Evolutionary conservation across 2,797 vertebrate genomes (phyloP).

Genomic region (Chiroxiphia lanceolata): DNA sequence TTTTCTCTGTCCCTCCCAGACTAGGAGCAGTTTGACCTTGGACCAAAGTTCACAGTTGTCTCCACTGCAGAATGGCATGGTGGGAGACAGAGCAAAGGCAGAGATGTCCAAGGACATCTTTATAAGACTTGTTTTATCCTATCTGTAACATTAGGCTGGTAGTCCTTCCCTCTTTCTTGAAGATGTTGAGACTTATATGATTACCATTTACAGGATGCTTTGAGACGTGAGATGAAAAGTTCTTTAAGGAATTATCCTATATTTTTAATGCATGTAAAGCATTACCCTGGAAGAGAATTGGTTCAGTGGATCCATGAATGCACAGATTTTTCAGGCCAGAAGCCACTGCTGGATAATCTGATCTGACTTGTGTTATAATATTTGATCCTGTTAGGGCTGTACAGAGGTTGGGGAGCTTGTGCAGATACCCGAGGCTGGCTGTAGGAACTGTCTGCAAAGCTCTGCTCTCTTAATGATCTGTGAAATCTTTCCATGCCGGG

Average conservation of each 20-base stretch:
- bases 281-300: background rate
- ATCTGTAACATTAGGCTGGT: background rate
- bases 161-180: background rate
- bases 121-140: background rate
- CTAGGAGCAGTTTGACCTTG: background rate
- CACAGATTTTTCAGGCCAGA: background rate
- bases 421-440: background rate
- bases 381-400: background rate
- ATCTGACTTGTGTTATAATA: background rate
- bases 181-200: background rate
- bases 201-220: background rate
- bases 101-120: background rate
- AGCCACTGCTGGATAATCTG: background rate
- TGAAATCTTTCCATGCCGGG: background rate
- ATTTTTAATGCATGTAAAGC: background rate
- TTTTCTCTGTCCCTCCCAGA: background rate
- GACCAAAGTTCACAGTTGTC: rapidly evolving
- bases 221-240: background rate
- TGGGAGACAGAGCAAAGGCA: background rate
- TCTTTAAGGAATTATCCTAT: background rate
- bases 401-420: background rate
- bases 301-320: background rate
- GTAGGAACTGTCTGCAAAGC: background rate
- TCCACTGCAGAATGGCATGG: rapidly evolving
- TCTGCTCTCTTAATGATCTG: background rate